Evolutionary conservation across 2,888 invertebrate species (phyloP), one percentile per base, ranked within the genome.

Genomic region (Sthenelais limicola): DNA sequence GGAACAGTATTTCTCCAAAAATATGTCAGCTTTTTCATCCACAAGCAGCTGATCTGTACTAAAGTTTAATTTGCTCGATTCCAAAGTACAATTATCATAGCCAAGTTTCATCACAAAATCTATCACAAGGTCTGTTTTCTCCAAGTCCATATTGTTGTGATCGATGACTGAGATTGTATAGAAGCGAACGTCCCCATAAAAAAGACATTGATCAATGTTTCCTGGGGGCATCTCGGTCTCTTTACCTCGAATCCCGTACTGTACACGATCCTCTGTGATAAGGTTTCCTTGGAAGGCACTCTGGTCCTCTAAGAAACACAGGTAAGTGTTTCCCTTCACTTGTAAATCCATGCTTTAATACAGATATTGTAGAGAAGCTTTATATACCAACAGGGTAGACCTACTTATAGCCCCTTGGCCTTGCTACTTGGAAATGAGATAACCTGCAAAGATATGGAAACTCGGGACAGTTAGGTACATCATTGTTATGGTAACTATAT

Each of bases 71-170:
- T 76, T 52, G 18, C 73, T 69, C 24, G 77, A 78, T 7, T 43
- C 66, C n/a, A 80, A 48, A 15, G 76, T 72, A 51, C 77, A 80
- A 71, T 80, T 80, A 67, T 80, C 80, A 5, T 78, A 78, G 12
- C 77, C 79, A 24, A 76, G 68, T 33, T 75, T 76, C 71, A 77
- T 76, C 30, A 80, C 78, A 67, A 77, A 71, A 30, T 66, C 47
- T 12, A 79, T 49, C 30, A 73, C 15, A 28, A 66, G 43, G 26
- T 72, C 71, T 43, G 73, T 58, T 32, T 35, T n/a, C n/a, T n/a
- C 51, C 18, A 24, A 51, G 18, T 51, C 9, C n/a, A 5, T 5
- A 24, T 4, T 28, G n/a, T 32, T 54, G 9, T 30, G 35, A 4
- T 38, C 38, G 3, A 35, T 21, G 12, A 62, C 21, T 9, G 62